Base-by-base conservation (phyloP, 1,140 invertebrate genomes). In the Adelges cooleyi region DNA sequence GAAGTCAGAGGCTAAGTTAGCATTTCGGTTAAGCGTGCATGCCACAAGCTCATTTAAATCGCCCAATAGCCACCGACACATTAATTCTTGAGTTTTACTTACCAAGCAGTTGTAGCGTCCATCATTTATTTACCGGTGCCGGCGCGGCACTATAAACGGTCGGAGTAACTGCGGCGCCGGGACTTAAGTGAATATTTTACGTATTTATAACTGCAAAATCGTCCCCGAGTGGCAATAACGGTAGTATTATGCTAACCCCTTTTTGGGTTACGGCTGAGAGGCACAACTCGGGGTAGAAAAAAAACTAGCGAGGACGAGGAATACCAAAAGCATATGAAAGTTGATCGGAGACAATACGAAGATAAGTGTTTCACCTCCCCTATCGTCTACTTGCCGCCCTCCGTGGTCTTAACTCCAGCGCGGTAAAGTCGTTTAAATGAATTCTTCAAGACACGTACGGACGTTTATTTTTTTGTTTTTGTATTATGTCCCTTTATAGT, bases 151-250 rank as follows among this genome's bases (percentile, higher is more conserved):
- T 46, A 18, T 59, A 59, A 59, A 59, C 17, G 22, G 23, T 40
- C 54, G 11, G 13, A 13, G 25, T 59, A 48, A 59, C 25, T 20
- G 53, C 53, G n/a, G 25, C 23, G 40, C 38, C 5, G 56, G 56
- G n/a, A n/a, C 42, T 62, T 48, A 62, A 62, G 56, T 62, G 56
- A 62, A 62, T 62, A 62, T 62, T 62, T 62, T 62, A 62, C 56
- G 56, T 62, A 62, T 62, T 62, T 62, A 62, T 62, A 62, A 62
- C 56, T 29, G 40, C 23, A 22, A 62, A 62, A 62, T 62, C 56
- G 56, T 62, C 56, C 56, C 56, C 11, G 17, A 42, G 56, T 62
- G 56, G 56, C 18, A 62, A 62, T 62, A 62, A 62, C 56, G 56
- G 46, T 62, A 42, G 46, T 62, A 62, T 62, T 62, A 62, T 62